Conservation (phyloP, 2,797 vertebrate genomes). For the Esox masquinongy region DNA sequence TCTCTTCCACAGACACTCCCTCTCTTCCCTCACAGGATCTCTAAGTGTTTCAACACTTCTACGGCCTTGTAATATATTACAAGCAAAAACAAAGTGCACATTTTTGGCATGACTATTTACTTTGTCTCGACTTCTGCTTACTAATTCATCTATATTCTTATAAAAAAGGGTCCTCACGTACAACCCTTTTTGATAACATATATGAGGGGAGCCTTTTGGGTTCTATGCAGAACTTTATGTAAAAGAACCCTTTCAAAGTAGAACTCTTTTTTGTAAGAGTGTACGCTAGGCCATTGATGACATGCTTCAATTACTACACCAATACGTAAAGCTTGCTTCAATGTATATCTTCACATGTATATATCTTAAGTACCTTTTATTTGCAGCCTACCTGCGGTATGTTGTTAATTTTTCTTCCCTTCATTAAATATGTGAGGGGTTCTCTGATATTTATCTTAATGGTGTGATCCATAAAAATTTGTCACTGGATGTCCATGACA, state of each 20-base stretch:
- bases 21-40: conserved; percentile 60
- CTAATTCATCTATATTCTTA: conserved; percentile 8
- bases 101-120: conserved; percentile 30
- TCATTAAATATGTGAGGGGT: background rate
- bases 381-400: background rate
- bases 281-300: background rate
- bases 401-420: background rate
- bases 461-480: conserved; percentile 4
- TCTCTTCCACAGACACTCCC: conserved; percentile 67
- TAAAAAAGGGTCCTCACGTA: no score
- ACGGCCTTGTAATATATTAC: conserved; percentile 37
- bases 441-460: conserved; percentile 19
- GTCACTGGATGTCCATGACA: conserved; percentile 42
- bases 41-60: conserved; percentile 55
- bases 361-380: background rate
- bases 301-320: background rate
- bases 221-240: no score
- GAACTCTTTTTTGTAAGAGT: no score
- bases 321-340: background rate
- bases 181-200: no score
- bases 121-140: conserved; percentile 16
- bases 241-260: no score
- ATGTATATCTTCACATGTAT: background rate
- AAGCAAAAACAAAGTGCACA: conserved; percentile 44
- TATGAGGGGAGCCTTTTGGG: no score